phyloP scores from a whole-genome alignment of 2,797 vertebrate species.

The Syngnathus acus region DNA sequence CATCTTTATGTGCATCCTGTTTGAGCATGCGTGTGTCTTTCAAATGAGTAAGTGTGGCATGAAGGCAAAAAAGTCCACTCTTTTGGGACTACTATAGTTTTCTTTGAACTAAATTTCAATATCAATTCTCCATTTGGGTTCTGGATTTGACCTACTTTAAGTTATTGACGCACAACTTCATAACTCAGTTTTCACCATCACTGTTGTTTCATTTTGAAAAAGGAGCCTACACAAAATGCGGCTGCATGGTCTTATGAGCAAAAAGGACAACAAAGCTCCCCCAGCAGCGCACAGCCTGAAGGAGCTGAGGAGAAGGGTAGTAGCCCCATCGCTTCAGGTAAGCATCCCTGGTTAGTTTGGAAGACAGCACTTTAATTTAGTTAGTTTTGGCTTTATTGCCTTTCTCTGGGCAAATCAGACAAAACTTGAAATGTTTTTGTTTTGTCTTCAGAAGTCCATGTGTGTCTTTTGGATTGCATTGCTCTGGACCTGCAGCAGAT shows the following conservation, averaged over 20 bases:
- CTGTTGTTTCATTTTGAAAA: constrained; percentile 5
- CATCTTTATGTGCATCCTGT: not conserved
- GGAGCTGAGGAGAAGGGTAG: not conserved
- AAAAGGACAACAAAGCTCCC: constrained; percentile 25
- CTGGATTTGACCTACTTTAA: not conserved
- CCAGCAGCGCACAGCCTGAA: constrained; percentile 5
- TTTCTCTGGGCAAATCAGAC: not conserved
- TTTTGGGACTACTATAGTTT: not conserved
- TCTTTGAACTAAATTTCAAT: not conserved
- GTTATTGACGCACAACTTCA: not conserved
- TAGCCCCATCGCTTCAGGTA: not conserved
- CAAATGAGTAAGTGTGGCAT: not conserved
- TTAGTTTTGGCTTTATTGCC: not conserved
- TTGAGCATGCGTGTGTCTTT: not conserved
- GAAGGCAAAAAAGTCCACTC: not conserved
- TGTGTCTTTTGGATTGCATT: constrained; percentile 91
- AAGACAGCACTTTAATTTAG: not conserved
- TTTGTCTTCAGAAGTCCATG: constrained; percentile 69
- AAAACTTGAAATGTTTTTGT: not conserved
- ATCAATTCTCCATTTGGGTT: not conserved
- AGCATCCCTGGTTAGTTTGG: not conserved
- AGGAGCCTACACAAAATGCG: constrained; percentile 58
- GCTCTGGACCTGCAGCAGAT: constrained; percentile 92
- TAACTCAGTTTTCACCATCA: not conserved
- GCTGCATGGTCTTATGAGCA: constrained; percentile 26